Evolutionary conservation across 1,140 invertebrate genomes (phyloP).

Genomic region (Brachionus rotundiformis): DNA sequence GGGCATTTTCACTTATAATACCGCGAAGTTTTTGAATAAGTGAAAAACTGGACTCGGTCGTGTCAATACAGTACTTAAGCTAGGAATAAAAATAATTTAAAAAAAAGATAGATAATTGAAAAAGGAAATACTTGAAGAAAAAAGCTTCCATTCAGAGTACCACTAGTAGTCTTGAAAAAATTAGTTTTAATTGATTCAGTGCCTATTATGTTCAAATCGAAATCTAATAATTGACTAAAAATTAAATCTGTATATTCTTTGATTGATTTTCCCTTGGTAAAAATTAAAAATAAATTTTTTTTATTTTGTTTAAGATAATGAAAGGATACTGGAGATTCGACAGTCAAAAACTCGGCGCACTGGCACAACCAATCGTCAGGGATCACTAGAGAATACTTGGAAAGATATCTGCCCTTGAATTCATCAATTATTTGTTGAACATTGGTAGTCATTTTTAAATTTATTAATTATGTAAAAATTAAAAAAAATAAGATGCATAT

Average conservation of each 20-base stretch:
- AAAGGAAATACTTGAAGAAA: neutral
- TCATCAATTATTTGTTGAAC: neutral
- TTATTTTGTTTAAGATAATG: too few species aligned
- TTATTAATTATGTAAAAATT: constrained; percentile 1
- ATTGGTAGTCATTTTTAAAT: neutral
- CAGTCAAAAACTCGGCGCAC: constrained; percentile 27
- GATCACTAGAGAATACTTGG: neutral
- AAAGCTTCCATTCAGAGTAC: constrained; percentile 7
- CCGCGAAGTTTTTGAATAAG: constrained; percentile 45
- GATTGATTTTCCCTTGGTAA: neutral
- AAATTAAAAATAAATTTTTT: neutral
- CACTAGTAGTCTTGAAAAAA: constrained; percentile 7
- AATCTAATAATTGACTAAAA: constrained; percentile 36
- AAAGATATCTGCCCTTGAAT: neutral
- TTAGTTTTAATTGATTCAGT: neutral
- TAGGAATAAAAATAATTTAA: neutral
- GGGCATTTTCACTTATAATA: constrained; percentile 34
- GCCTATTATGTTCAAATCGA: constrained; percentile 11
- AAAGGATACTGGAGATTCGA: constrained; percentile 6
- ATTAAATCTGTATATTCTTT: constrained; percentile 32
- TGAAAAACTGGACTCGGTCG: constrained; percentile 7
- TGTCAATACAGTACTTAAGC: constrained; percentile 46
- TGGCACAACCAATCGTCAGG: constrained; percentile 43
- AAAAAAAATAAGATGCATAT: neutral
- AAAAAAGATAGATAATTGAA: neutral